Conservation (phyloP, 2,888 invertebrate genomes). For the Rhogogaster chlorosoma region DNA sequence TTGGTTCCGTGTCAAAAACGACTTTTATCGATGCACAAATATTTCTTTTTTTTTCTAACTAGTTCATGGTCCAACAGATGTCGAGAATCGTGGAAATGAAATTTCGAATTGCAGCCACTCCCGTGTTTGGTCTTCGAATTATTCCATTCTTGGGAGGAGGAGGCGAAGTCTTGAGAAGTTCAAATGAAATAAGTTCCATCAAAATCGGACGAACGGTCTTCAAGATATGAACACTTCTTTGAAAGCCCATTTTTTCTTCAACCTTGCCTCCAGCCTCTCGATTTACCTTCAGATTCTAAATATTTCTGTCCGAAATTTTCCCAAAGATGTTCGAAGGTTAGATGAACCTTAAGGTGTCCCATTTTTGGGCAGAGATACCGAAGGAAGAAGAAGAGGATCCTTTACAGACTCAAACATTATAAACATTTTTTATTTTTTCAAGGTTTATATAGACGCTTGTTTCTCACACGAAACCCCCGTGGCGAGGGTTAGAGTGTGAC, state of each 20-base stretch:
- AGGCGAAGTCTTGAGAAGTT: not conserved
- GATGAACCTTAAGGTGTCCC: not conserved
- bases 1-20: too few species aligned
- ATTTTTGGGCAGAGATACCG: not conserved
- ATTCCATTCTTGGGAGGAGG: too few species aligned
- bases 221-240: not conserved
- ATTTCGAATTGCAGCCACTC: too few species aligned
- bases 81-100: too few species aligned
- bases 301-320: not conserved
- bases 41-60: not conserved
- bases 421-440: not conserved
- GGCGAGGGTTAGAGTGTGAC: not conserved
- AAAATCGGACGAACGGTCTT: not conserved
- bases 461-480: not conserved
- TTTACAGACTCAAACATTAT: not conserved
- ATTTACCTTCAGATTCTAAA: not conserved
- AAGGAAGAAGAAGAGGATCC: not conserved
- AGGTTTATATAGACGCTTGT: not conserved
- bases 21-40: too few species aligned
- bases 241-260: not conserved
- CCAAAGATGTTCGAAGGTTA: not conserved
- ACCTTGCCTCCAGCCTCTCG: not conserved
- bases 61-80: too few species aligned
- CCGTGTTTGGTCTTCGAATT: too few species aligned
- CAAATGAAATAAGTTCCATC: not conserved